A percentile compares a stretch with the other conserved stretches of the same genome.
phyloP scores from a whole-genome alignment of 2,888 invertebrate genomes.

The Drosophila rubida region DNA sequence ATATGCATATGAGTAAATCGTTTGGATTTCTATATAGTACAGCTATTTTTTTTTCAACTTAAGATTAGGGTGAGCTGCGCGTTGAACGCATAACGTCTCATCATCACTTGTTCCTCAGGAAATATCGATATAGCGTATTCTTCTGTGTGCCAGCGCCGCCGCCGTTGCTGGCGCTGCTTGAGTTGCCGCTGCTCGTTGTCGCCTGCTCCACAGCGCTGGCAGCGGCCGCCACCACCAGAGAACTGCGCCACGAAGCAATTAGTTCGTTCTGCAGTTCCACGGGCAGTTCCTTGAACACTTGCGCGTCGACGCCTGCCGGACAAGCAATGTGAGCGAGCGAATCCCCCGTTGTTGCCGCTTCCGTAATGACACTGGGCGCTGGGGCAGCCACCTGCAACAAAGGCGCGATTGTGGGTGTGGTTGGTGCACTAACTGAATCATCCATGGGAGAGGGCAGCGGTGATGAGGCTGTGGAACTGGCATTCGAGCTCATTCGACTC shows the following conservation, averaged over 20 bases:
- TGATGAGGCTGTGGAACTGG: constrained; percentile 75
- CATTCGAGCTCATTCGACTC: constrained; percentile 65
- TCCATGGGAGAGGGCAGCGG: constrained; percentile 81
- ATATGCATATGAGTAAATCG: constrained; percentile 11
- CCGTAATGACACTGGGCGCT: constrained; percentile 37
- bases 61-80: constrained; percentile 34
- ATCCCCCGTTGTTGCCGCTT: constrained; percentile 40
- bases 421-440: constrained; percentile 65
- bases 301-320: constrained; percentile 89
- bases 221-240: constrained; percentile 80
- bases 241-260: constrained; percentile 87
- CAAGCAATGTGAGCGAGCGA: constrained; percentile 85
- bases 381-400: constrained; percentile 41
- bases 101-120: constrained; percentile 88
- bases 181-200: constrained; percentile 34
- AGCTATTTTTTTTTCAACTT: constrained; percentile 1
- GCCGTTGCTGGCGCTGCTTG: constrained; percentile 59
- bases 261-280: constrained; percentile 90
- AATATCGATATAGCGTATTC: constrained; percentile 89
- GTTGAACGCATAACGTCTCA: constrained; percentile 48
- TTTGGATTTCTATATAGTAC: constrained; percentile 9
- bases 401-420: constrained; percentile 56
- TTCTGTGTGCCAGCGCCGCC: constrained; percentile 85
- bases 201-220: constrained; percentile 64
- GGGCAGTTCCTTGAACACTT: constrained; percentile 90